A percentile compares a stretch with the other conserved stretches of the same genome.
Conservation (phyloP, 2,113 vertebrate genomes). For the Carassius gibelio region DNA sequence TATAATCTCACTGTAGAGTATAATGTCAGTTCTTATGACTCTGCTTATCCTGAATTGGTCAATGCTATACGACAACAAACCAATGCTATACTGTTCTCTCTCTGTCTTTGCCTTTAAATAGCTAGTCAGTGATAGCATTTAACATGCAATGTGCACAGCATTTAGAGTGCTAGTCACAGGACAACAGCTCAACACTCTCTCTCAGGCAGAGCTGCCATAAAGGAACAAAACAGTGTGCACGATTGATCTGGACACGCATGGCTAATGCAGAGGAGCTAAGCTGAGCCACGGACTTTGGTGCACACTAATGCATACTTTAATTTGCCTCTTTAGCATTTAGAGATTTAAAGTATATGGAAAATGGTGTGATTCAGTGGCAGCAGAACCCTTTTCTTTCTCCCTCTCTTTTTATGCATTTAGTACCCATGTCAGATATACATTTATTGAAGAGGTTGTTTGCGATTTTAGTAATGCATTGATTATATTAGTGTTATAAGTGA, state of each 20-base stretch:
- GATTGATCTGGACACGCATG: slow-evolving; percentile 52
- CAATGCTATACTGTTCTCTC: slow-evolving; percentile 29
- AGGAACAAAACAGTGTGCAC: not conserved
- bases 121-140: slow-evolving; percentile 6
- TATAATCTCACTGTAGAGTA: not conserved
- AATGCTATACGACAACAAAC: not conserved
- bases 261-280: slow-evolving; percentile 54
- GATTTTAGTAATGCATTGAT: slow-evolving; percentile 63
- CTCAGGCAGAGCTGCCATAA: slow-evolving; percentile 9
- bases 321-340: slow-evolving; percentile 68
- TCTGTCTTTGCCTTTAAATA: not conserved
- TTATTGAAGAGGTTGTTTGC: slow-evolving; percentile 58
- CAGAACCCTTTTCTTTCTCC: not conserved
- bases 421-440: slow-evolving; percentile 53
- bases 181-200: slow-evolving; percentile 30
- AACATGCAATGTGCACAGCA: slow-evolving; percentile 54
- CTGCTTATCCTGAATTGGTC: not conserved
- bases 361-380: slow-evolving; percentile 53
- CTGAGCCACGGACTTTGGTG: slow-evolving; percentile 49
- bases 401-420: not conserved
- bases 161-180: slow-evolving; percentile 57
- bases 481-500: slow-evolving; percentile 10
- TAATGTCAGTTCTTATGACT: not conserved
- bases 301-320: not conserved
- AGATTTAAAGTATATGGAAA: slow-evolving; percentile 66